Evolutionary conservation across 2,888 invertebrate species (phyloP), one percentile per base, ranked within the genome.

Genomic region (Heliconius hortense): DNA sequence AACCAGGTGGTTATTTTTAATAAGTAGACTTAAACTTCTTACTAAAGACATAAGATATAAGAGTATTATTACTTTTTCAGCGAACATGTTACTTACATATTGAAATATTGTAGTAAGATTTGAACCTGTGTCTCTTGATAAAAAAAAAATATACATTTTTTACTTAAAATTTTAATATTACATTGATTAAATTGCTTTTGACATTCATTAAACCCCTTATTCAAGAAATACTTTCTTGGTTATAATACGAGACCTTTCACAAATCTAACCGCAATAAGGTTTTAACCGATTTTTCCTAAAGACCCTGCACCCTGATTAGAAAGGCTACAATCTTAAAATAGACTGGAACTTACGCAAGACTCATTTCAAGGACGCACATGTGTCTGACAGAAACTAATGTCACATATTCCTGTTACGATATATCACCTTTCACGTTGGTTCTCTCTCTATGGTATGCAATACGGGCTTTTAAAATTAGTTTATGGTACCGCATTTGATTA

Each of bases 361-460:
- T 84, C 85, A 81, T 84, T 84, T 84, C 87, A 87, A 88, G 89
- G 89, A 81, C 86, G 84, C 89, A 89, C 89, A 89, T 84, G 86
- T 87, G 86, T 81, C 81, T 82, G 82, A 84, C 82, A 84, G 80
- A 78, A 80, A 83, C 82, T 84, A 79, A 84, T 84, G 84, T 80
- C 77, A 67, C 79, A 71, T 70, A 75, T 53, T 74, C 73, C 53
- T 74, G 48, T 76, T 66, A 64, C 72, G 62, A 72, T 60, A 56
- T 69, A 63, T 74, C 72, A 59, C 60, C 43, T 71, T 60, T 71
- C 60, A 71, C 71, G 21, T 66, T 18, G 11, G 39, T 24, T 43
- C 18, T 21, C 26, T 43, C 18, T 21, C 26, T 26, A 39, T 71
- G 24, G 13, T 31, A 56, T 21, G 48, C 10, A 35, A 35, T 35